Base-by-base conservation (phyloP, 2,888 invertebrate genomes). In the Antheraea assamensis region DNA sequence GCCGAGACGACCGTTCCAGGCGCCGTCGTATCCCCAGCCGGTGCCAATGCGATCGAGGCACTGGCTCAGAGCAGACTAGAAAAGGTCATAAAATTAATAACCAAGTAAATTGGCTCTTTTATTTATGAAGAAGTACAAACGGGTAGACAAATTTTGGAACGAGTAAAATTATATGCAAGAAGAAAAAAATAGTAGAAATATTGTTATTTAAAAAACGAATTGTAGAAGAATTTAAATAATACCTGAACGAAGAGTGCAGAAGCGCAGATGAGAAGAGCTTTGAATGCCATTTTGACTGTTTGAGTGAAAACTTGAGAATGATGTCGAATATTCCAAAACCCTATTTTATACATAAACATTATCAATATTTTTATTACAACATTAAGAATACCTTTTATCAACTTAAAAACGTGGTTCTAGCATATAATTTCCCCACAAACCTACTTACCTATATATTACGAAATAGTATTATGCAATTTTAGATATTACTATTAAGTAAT, bases 231-330 rank as follows among this genome's bases (percentile, higher is more conserved):
- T n/a, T 55, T n/a, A 58, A 58, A 64, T 24, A 52, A 24, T 76
- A 82, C 80, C 79, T 82, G 80, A 52, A 80, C 76, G 35, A 81
- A 71, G 17, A 83, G 76, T 64, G 80, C 80, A 47, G 78, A 78
- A 74, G 80, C 79, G 77, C 81, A 82, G 35, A 80, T 66, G 47
- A 78, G 71, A 30, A 80, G 70, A 68, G 75, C 73, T 72, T 81
- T 82, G 72, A 75, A 74, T 61, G 78, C 77, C 81, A 83, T 83
- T 74, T 73, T 78, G 52, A 58, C 19, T n/a, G 49, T 55, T n/a
- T n/a, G 7, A 52, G 30, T 5, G 47, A 27, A 24, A 58, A 30
- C 70, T 27, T 61, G 55, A 70, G 70, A 70, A 73, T 70, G 35
- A 35, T 70, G 21, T 42, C 70, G 27, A 30, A n/a, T 21, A 21